Percentiles rank a stretch among this genome's conserved stretches.
These are phyloP conservation scores for Tenualosa thibaudeaui DNA, from an alignment of 2,797 vertebrate genomes.

Conservation along the genomic window DNA sequence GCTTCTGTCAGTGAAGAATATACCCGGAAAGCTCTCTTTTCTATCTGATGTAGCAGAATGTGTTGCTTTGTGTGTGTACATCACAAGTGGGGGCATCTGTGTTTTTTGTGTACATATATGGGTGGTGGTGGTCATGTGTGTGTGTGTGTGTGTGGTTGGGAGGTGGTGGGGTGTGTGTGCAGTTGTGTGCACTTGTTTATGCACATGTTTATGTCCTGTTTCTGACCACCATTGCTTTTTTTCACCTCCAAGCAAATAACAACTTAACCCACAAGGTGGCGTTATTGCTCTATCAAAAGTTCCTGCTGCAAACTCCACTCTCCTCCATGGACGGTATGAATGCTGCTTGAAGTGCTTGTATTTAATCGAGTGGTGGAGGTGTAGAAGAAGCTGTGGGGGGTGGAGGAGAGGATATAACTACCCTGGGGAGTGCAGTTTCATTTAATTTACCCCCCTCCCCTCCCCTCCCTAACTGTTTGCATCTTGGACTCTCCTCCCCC, in stretches of 20 bases:
- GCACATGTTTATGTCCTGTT: neutral
- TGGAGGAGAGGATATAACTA: neutral
- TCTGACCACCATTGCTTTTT: conserved; percentile 39
- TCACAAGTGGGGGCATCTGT: neutral
- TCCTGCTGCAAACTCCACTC: neutral
- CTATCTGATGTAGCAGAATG: neutral
- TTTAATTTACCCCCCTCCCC: neutral
- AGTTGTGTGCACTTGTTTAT: neutral
- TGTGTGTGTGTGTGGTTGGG: neutral
- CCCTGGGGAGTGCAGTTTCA: neutral
- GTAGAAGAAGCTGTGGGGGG: neutral
- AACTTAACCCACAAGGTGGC: conserved; percentile 13
- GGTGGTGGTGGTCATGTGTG: neutral
- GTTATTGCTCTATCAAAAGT: conserved; percentile 20
- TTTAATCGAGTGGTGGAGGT: neutral
- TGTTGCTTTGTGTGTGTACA: neutral
- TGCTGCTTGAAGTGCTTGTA: neutral
- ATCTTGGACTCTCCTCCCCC: neutral
- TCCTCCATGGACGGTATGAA: neutral
- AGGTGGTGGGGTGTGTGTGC: neutral
- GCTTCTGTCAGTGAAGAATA: neutral
- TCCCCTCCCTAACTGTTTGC: neutral
- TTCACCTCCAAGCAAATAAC: conserved; percentile 23
- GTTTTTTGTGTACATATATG: neutral
- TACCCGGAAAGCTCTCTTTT: neutral